A percentile compares a stretch with the other conserved stretches of the same genome.
Evolutionary conservation across 2,888 invertebrate genomes (phyloP).

Genomic region (Oxystoma pomonae): DNA sequence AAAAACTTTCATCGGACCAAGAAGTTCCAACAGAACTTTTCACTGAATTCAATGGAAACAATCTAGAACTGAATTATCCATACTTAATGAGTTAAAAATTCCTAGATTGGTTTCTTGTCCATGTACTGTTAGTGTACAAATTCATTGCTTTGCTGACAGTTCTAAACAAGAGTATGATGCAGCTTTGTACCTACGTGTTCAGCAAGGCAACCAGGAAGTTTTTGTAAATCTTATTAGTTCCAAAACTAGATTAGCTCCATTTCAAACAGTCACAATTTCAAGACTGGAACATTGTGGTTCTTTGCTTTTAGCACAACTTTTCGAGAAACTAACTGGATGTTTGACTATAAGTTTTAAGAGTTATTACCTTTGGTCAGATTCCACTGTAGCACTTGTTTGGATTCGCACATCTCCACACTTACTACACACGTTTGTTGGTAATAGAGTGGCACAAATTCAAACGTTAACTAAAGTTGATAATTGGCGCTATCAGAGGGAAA

Average conservation of each 20-base stretch:
- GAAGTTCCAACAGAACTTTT: slow-evolving; percentile 3
- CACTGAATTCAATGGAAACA: neutral
- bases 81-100: neutral
- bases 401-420: neutral
- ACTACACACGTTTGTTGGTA: neutral
- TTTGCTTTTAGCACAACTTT: neutral
- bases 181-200: neutral
- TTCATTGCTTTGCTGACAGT: neutral
- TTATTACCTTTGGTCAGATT: neutral
- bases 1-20: slow-evolving; percentile 10
- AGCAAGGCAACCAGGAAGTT: neutral
- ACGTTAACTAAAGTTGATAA: neutral
- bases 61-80: neutral
- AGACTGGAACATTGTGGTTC: neutral
- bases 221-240: neutral
- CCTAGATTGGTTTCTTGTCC: neutral
- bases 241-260: neutral
- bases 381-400: slow-evolving; percentile 1
- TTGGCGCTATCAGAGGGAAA: too few relatives aligned
- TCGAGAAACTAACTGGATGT: neutral
- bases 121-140: neutral
- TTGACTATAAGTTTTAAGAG: neutral
- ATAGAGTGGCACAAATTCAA: neutral
- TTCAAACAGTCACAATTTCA: neutral
- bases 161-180: neutral